phyloP scores from a whole-genome alignment of 2,888 invertebrate species.

The Pristionchus japonicus region DNA sequence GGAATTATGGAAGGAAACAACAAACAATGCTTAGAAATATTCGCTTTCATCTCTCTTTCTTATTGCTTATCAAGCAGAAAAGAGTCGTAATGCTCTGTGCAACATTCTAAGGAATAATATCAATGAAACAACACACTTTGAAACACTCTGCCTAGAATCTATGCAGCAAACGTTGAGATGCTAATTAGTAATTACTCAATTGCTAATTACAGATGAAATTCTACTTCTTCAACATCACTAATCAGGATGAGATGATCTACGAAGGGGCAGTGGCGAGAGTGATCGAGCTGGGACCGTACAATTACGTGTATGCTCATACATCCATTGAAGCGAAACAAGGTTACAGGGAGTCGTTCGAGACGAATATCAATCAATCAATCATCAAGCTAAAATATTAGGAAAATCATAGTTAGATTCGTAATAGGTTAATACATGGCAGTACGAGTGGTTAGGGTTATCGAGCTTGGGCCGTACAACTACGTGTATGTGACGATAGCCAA shows the following conservation, averaged over 20 bases:
- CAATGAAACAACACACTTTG: no score
- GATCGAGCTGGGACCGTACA: constrained; percentile 46
- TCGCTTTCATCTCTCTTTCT: not conserved
- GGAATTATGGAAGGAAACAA: no score
- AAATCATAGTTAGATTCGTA: no score
- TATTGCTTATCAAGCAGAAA: no score
- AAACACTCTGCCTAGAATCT: not conserved
- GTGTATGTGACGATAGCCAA: no score
- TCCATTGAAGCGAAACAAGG: not conserved
- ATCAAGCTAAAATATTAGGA: no score
- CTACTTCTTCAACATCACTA: constrained; percentile 68
- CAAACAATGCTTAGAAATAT: no score
- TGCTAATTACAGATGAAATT: constrained; percentile 54
- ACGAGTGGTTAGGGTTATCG: constrained; percentile 49
- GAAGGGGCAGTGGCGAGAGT: constrained; percentile 53
- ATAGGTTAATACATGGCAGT: no score
- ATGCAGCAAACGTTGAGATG: not conserved
- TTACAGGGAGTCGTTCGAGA: no score
- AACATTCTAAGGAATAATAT: no score
- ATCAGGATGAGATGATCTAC: constrained; percentile 61
- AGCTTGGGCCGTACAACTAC: constrained; percentile 46
- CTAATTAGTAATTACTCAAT: not conserved
- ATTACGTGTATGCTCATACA: not conserved
- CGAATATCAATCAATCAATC: no score
- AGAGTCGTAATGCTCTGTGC: no score